phyloP scores from a whole-genome alignment of 2,888 invertebrate species.

The Quadroppia sp. region DNA sequence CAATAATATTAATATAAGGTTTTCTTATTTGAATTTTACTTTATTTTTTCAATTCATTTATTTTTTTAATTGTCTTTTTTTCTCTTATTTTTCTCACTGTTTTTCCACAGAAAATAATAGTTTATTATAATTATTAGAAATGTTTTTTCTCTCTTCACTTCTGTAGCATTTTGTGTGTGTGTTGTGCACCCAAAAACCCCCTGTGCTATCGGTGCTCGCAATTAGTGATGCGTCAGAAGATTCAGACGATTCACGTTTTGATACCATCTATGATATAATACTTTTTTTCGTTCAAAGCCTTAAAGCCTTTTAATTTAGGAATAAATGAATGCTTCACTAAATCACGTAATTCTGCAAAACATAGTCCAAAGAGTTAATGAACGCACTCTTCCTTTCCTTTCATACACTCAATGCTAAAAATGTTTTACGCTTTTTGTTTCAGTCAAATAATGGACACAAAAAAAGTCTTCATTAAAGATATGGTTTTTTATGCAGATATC shows the following conservation, averaged over 20 bases:
- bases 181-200: too few relatives aligned
- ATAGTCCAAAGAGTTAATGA: neutral
- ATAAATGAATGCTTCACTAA: conserved; percentile 4
- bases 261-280: neutral
- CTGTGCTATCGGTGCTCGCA: neutral
- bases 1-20: neutral
- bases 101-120: neutral
- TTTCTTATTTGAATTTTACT: neutral
- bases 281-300: neutral
- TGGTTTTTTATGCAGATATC: too few relatives aligned
- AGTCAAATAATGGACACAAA: too few relatives aligned
- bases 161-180: neutral
- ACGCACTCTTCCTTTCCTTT: conserved; percentile 1
- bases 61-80: neutral
- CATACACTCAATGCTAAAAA: too few relatives aligned
- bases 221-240: conserved; percentile 3
- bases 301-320: neutral
- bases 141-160: neutral
- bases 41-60: neutral
- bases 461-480: too few relatives aligned
- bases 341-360: neutral
- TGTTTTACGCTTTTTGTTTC: too few relatives aligned
- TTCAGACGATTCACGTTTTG: neutral
- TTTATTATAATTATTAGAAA: conserved; percentile 1
- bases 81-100: neutral